Evolutionary conservation across 2,888 invertebrate species (phyloP).

Genomic region (Bimastos eiseni): DNA sequence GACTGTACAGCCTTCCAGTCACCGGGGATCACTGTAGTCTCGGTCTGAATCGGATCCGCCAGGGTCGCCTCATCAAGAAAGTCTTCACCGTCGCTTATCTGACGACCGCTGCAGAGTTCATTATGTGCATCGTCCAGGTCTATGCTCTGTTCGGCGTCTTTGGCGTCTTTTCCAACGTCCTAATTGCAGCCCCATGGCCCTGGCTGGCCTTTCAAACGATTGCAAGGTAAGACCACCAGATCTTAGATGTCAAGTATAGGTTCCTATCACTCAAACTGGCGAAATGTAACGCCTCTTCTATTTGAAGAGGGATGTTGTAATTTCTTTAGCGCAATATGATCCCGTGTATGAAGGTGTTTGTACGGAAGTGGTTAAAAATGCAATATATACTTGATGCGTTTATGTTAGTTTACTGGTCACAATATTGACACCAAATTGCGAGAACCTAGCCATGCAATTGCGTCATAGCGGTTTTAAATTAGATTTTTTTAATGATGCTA

Average conservation of each 20-base stretch:
- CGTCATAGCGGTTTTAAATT: too few species aligned
- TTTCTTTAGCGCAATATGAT: too few species aligned
- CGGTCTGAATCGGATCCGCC: neutral
- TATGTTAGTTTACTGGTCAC: too few species aligned
- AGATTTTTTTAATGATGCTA: too few species aligned
- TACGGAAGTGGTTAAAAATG: too few species aligned
- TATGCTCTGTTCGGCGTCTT: conserved; percentile 33
- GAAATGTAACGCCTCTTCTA: too few species aligned
- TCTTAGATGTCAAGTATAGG: neutral
- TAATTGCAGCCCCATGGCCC: conserved; percentile 26
- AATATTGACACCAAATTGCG: too few species aligned
- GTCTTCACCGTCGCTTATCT: conserved; percentile 22
- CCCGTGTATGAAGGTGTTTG: too few species aligned
- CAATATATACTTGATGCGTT: too few species aligned
- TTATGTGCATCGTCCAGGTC: conserved; percentile 28
- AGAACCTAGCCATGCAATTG: too few species aligned
- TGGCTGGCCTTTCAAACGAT: conserved; percentile 26
- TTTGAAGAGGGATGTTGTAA: too few species aligned
- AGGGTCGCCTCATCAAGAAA: conserved; percentile 17
- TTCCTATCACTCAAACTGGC: too few species aligned
- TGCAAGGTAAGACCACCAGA: conserved; percentile 7
- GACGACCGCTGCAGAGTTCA: neutral
- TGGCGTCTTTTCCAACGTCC: conserved; percentile 35
- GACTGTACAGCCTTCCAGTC: neutral
- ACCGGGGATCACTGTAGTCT: neutral